Conservation (phyloP, 2,113 vertebrate genomes). For the Stegostoma tigrinum region DNA sequence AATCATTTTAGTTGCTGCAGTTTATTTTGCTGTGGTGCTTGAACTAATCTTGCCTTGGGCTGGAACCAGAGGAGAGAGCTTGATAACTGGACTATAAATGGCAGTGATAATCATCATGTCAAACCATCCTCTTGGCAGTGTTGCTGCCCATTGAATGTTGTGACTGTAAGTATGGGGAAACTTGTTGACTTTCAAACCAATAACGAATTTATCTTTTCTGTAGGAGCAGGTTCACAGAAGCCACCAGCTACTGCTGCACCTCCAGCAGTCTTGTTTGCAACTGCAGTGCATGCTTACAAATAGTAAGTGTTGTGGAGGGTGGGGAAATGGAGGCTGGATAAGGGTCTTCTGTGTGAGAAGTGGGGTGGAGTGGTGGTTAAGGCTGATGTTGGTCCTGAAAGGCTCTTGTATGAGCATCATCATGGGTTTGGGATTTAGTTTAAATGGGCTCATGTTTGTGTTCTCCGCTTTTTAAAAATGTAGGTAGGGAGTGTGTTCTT, state of each 20-base stretch:
- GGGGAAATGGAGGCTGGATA: background rate
- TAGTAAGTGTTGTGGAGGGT: conserved; percentile 67
- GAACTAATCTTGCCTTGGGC: background rate
- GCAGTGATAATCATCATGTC: background rate
- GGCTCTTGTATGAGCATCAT: background rate
- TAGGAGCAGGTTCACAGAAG: conserved; percentile 58
- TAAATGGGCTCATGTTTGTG: background rate
- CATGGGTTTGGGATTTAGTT: background rate
- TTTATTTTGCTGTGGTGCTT: background rate
- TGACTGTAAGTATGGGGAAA: background rate
- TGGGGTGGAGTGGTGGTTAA: background rate
- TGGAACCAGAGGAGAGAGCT: background rate
- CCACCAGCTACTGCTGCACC: conserved; percentile 43
- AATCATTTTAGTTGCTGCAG: background rate
- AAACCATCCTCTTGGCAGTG: background rate
- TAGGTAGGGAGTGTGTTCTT: background rate
- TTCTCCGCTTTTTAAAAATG: too few relatives aligned
- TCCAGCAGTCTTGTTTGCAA: conserved; percentile 67
- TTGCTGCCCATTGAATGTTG: background rate
- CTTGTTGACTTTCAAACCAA: background rate
- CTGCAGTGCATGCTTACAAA: conserved; percentile 75
- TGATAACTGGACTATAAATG: background rate
- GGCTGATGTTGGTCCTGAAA: background rate
- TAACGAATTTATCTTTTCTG: conserved; percentile 18
- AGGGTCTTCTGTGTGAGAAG: too few relatives aligned